Evolutionary conservation across 2,113 vertebrate genomes (phyloP).

Genomic region (Cyrtonyx montezumae): DNA sequence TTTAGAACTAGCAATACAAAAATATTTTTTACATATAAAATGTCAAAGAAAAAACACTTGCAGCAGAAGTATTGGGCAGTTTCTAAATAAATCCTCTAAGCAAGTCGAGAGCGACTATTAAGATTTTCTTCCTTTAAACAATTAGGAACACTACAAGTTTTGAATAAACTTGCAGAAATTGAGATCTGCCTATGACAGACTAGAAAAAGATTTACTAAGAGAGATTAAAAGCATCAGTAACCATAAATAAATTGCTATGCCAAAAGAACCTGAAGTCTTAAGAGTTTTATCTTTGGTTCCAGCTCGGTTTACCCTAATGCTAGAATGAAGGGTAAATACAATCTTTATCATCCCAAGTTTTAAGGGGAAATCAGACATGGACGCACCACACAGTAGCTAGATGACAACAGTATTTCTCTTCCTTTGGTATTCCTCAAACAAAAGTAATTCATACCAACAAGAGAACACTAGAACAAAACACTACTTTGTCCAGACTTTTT

Average conservation of each 20-base stretch:
- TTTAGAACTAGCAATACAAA: not conserved
- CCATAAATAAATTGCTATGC: not conserved
- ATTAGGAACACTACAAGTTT: not conserved
- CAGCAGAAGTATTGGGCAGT: not conserved
- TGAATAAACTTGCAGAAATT: not conserved
- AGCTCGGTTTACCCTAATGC: not conserved
- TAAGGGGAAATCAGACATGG: not conserved
- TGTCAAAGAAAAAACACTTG: not conserved
- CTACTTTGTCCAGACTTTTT: not conserved
- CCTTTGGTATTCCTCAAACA: not conserved
- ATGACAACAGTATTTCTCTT: not conserved
- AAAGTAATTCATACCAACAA: not conserved
- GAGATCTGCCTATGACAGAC: not conserved
- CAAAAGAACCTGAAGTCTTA: not conserved
- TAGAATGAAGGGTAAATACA: not conserved
- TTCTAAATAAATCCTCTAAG: slow-evolving; percentile 14
- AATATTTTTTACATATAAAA: not conserved
- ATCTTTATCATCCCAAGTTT: not conserved
- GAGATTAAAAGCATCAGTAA: slow-evolving; percentile 41
- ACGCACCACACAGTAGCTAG: not conserved
- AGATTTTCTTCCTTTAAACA: not conserved
- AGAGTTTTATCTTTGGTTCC: not conserved
- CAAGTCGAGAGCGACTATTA: not conserved
- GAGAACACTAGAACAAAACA: not conserved
- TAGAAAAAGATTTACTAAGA: slow-evolving; percentile 7